A percentile compares a stretch with the other conserved stretches of the same genome.
Evolutionary conservation across 2,797 vertebrate species (phyloP).

Genomic region (Clarias fuscus): DNA sequence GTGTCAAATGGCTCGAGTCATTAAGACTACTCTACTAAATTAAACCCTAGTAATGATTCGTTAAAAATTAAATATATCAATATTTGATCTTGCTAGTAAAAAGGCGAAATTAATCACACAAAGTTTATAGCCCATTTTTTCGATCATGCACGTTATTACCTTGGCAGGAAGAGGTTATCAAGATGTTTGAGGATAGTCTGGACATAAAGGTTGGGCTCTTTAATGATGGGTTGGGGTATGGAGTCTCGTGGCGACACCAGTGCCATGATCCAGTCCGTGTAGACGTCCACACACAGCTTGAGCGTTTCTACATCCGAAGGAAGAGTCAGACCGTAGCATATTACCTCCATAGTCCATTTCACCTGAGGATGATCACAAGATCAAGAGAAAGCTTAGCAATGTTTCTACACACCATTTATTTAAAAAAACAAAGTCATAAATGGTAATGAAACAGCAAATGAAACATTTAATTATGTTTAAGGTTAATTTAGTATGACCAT

Average conservation of each 20-base stretch:
- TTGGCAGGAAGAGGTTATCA: constrained; percentile 89
- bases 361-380: constrained; percentile 70
- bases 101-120: neutral
- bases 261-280: constrained; percentile 94
- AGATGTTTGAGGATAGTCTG: constrained; percentile 92
- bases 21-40: no score
- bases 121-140: neutral
- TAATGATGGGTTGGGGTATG: constrained; percentile 86
- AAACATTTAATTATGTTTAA: neutral
- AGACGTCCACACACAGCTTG: constrained; percentile 90
- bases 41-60: neutral
- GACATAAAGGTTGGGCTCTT: constrained; percentile 89
- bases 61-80: neutral
- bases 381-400: neutral
- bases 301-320: constrained; percentile 90
- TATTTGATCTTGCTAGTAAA: neutral
- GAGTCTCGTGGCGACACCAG: constrained; percentile 85
- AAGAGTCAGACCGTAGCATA: constrained; percentile 89
- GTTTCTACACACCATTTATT: neutral
- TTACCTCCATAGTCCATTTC: constrained; percentile 96
- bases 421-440: neutral
- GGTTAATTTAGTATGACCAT: neutral
- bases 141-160: constrained; percentile 66
- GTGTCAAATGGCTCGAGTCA: neutral
- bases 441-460: neutral